Evolutionary conservation across 2,888 invertebrate genomes (phyloP).

Genomic region (Trichacis sp.): DNA sequence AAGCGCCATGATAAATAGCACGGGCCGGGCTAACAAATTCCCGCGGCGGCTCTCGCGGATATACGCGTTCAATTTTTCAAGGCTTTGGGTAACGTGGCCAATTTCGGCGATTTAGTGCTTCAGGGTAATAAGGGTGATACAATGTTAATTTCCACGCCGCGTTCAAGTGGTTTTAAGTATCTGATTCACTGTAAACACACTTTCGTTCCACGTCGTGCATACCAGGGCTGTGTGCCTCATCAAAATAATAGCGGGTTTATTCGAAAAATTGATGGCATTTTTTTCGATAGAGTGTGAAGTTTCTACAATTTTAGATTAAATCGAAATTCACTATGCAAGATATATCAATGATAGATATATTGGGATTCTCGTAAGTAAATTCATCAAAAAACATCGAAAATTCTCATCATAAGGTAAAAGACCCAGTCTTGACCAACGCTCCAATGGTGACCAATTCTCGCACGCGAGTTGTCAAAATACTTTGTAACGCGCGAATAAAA

Average conservation of each 20-base stretch:
- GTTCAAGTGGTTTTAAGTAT: constrained; percentile 40
- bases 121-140: constrained; percentile 28
- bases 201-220: constrained; percentile 21
- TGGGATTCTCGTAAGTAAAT: no score
- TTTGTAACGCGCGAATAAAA: no score
- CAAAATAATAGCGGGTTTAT: constrained; percentile 26
- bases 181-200: constrained; percentile 41
- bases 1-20: constrained; percentile 21
- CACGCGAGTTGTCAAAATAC: no score
- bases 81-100: constrained; percentile 23
- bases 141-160: constrained; percentile 32
- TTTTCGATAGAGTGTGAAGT: no score
- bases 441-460: no score
- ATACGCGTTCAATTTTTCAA: constrained; percentile 27
- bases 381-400: no score
- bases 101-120: constrained; percentile 29
- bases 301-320: no score
- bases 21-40: constrained; percentile 19
- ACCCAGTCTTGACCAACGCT: no score
- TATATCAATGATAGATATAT: no score
- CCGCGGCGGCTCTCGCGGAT: constrained; percentile 8
- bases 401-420: no score
- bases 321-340: no score
- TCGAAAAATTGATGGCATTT: no score
- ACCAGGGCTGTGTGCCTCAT: constrained; percentile 33